Evolutionary conservation across 2,888 invertebrate genomes (phyloP).

Genomic region (Drosophila kokeensis): DNA sequence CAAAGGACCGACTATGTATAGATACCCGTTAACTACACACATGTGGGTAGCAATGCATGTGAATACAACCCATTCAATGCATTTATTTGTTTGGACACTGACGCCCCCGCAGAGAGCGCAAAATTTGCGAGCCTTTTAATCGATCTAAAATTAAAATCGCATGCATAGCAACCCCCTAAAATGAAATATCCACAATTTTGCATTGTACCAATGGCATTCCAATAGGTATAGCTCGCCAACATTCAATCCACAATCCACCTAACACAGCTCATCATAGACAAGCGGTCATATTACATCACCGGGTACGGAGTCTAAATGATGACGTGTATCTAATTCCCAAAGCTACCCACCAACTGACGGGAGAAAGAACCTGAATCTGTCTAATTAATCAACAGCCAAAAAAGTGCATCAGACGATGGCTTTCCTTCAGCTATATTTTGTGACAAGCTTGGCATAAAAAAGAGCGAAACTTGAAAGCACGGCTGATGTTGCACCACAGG

Average conservation of each 20-base stretch:
- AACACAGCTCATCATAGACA: not conserved
- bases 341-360: not conserved
- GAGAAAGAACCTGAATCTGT: not conserved
- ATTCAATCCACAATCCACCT: not conserved
- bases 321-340: not conserved
- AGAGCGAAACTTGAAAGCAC: not conserved
- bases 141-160: conserved; percentile 76
- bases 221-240: conserved; percentile 7
- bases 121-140: conserved; percentile 77
- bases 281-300: not conserved
- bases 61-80: conserved; percentile 50
- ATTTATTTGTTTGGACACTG: conserved; percentile 75
- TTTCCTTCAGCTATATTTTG: not conserved
- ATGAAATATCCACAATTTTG: conserved; percentile 21
- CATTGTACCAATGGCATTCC: conserved; percentile 30
- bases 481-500: not conserved
- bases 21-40: conserved; percentile 22
- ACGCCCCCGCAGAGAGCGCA: conserved; percentile 54
- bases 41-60: conserved; percentile 22
- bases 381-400: not conserved
- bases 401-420: not conserved
- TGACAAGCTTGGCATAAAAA: not conserved
- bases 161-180: conserved; percentile 63
- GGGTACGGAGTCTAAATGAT: not conserved
- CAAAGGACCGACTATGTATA: conserved; percentile 2